Percentiles rank a stretch among this genome's conserved stretches.
Conservation (phyloP, 2,797 vertebrate species). For the Bovichtus diacanthus region DNA sequence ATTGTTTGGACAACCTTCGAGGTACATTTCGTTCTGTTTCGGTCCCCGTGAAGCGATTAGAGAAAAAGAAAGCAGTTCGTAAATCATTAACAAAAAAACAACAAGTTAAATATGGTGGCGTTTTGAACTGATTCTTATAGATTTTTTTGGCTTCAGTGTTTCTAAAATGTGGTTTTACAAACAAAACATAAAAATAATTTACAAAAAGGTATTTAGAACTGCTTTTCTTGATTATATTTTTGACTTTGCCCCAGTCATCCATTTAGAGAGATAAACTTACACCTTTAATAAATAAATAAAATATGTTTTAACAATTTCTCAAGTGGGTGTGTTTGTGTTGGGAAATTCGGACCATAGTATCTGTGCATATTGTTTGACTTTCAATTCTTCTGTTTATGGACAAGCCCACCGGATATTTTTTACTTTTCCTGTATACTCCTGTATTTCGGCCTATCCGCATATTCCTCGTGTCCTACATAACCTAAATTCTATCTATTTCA, state of each 20-base stretch:
- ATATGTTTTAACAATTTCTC: not conserved
- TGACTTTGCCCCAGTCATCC: not conserved
- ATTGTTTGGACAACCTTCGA: slow-evolving; percentile 27
- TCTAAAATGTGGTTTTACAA: not conserved
- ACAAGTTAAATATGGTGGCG: not conserved
- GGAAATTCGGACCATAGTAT: not conserved
- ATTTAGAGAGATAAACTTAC: not conserved
- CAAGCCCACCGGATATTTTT: not conserved
- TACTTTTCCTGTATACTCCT: not conserved
- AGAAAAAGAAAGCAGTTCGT: not conserved
- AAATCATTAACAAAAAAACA: not conserved
- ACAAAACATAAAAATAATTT: not conserved
- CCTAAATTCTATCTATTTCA: not conserved
- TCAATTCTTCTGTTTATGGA: not conserved
- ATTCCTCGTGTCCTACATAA: not conserved
- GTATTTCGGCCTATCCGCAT: not conserved
- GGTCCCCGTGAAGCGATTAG: not conserved
- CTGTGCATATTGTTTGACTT: not conserved
- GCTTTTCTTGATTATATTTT: not conserved
- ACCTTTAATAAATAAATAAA: not conserved
- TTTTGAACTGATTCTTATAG: accelerated
- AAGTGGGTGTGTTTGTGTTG: not conserved
- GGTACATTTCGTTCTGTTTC: not conserved
- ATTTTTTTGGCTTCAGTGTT: not conserved
- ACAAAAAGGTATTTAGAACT: not conserved